phyloP scores from a whole-genome alignment of 2,888 invertebrate genomes.

The Nemotelus nigrinus region DNA sequence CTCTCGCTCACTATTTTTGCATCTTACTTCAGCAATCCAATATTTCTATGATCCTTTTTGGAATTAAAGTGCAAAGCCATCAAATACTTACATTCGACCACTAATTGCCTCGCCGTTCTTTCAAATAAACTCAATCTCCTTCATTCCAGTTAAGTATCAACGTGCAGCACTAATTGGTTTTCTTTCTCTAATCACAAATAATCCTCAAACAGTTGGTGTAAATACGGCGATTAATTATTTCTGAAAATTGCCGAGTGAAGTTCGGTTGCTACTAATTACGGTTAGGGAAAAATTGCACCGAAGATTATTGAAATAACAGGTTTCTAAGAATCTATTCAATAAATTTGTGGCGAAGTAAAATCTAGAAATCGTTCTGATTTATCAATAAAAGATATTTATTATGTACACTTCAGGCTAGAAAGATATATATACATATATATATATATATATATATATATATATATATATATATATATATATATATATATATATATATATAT shows the following conservation, averaged over 20 bases:
- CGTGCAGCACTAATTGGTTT: not conserved
- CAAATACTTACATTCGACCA: no score
- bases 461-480: slow-evolving; percentile 6
- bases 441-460: slow-evolving; percentile 6
- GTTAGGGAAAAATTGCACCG: not conserved
- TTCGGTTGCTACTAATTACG: not conserved
- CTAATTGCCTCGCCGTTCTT: no score
- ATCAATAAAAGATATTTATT: not conserved
- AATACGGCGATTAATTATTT: not conserved
- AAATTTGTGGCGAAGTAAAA: not conserved
- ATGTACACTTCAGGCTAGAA: not conserved
- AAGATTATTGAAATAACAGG: not conserved
- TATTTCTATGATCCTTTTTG: no score
- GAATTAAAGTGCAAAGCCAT: no score
- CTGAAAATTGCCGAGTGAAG: not conserved
- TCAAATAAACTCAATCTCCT: not conserved
- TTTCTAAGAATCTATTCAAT: not conserved
- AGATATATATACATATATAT: not conserved
- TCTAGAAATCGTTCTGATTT: no score
- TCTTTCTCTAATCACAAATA: not conserved
- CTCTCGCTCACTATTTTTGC: no score
- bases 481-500: not conserved
- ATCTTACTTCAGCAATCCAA: no score
- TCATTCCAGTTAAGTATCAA: not conserved
- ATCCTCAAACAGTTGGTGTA: not conserved